These are phyloP conservation scores for Synanthedon myopaeformis DNA, from an alignment of 2,888 invertebrate species.

Conservation along the genomic window DNA sequence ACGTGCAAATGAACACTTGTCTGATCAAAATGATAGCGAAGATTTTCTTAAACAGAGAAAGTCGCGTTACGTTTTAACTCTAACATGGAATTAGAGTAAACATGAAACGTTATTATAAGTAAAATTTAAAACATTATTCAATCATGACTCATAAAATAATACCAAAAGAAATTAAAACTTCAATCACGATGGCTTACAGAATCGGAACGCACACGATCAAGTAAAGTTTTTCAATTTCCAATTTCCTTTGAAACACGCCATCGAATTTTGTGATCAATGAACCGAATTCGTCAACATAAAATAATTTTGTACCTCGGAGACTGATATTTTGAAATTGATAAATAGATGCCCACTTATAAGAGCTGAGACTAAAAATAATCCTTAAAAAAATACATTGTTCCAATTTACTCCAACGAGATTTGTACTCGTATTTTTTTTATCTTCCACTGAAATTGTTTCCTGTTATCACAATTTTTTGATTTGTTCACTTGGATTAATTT, in stretches of 20 bases:
- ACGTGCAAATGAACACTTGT: constrained; percentile 17
- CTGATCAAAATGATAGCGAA: constrained; percentile 15
- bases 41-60: no score
- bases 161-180: background rate
- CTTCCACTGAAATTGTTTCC: background rate
- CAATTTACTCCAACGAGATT: background rate
- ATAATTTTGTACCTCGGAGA: constrained; percentile 4
- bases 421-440: background rate
- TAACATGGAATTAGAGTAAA: no score
- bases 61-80: no score
- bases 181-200: background rate
- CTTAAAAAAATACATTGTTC: background rate
- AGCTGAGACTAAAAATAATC: constrained; percentile 4
- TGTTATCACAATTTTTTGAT: background rate
- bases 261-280: constrained; percentile 5
- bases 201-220: background rate
- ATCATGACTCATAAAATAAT: background rate
- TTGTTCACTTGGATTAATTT: no score
- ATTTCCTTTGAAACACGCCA: constrained; percentile 1
- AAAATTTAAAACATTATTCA: no score
- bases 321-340: constrained; percentile 1
- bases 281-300: constrained; percentile 3
- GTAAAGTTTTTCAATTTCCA: constrained; percentile 4
- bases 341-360: constrained; percentile 5
- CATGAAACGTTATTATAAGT: no score